Conservation (phyloP, 2,797 vertebrate species). For the Syngnathus acus region DNA sequence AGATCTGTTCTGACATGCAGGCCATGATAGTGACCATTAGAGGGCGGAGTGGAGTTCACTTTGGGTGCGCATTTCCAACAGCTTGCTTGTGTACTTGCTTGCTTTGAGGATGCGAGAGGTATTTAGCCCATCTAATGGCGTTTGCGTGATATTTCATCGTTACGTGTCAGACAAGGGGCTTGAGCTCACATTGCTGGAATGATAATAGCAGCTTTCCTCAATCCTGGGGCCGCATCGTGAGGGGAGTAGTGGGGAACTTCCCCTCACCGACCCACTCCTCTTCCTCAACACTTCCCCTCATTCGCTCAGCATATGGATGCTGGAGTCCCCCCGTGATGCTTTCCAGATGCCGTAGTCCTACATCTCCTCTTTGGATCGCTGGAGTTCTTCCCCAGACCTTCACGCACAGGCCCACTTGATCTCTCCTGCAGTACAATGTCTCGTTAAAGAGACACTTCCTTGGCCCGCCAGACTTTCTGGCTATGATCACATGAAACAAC, state of each 20-base stretch:
- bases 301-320: conserved; percentile 55
- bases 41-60: conserved; percentile 42
- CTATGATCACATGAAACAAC: conserved; percentile 50
- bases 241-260: conserved; percentile 24
- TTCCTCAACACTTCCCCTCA: conserved; percentile 45
- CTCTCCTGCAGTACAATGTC: conserved; percentile 42
- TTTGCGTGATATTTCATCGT: conserved; percentile 75
- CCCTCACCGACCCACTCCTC: conserved; percentile 43
- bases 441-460: conserved; percentile 61
- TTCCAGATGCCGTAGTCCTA: conserved; percentile 68
- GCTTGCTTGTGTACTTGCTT: conserved; percentile 34
- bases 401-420: conserved; percentile 8
- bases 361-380: conserved; percentile 33
- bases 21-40: conserved; percentile 47
- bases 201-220: conserved; percentile 72
- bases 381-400: conserved; percentile 17
- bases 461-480: conserved; percentile 46
- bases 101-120: conserved; percentile 61
- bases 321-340: conserved; percentile 63
- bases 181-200: conserved; percentile 75
- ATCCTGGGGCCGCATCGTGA: conserved; percentile 39
- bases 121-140: conserved; percentile 69
- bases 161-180: conserved; percentile 61
- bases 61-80: conserved; percentile 5
- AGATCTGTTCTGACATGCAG: conserved; percentile 12